Base-by-base conservation (phyloP, 2,113 vertebrate species). In the Cyprinus carpio region DNA sequence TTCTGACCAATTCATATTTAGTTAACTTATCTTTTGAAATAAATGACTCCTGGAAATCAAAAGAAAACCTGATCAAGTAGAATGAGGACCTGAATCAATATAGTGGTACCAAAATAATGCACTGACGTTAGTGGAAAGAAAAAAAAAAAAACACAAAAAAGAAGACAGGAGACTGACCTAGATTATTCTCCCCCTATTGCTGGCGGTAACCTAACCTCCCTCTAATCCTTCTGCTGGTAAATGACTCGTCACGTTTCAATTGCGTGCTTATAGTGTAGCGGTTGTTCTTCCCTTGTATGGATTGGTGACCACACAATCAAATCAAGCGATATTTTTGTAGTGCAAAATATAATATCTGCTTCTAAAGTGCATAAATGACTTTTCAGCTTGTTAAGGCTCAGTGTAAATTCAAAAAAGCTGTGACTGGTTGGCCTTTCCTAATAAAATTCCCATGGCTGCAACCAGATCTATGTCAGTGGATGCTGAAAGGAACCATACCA, bases 401-500 rank as follows among this genome's bases (percentile, higher is more conserved):
- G 29, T n/a, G 18, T 74, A 10, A 40, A 23, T 40, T 18, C 6
- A 29, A 1, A 56, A 64, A 62, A 20, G 37, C 20, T 71, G 27
- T 13, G 12, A 85, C 8, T 49, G 29, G 6, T 67, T 46, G 23
- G 72, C 34, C 20, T 71, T 20, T 72, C 34, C 12, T 72, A 72
- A n/a, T 25, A 16, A 49, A 75, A 49, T 6, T 27, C n/a, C 72
- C 43, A 75, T 74, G 37, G 37, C 12, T n/a, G 71, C 37, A n/a
- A 74, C 10, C 4, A 74, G 37, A 25, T 74, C 71, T 74, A 34
- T 10, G 18, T 37, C 7, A 23, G 67, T 71, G 71, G 71, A 46
- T 75, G 12, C 20, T 75, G 13, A 27, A 75, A 75, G 9, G n/a
- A 56, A 49, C 16, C 87, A 43, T 89, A 97, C 96, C 93, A 75